Evolutionary conservation across 2,797 vertebrate genomes (phyloP).

Genomic region (Lerista edwardsae): DNA sequence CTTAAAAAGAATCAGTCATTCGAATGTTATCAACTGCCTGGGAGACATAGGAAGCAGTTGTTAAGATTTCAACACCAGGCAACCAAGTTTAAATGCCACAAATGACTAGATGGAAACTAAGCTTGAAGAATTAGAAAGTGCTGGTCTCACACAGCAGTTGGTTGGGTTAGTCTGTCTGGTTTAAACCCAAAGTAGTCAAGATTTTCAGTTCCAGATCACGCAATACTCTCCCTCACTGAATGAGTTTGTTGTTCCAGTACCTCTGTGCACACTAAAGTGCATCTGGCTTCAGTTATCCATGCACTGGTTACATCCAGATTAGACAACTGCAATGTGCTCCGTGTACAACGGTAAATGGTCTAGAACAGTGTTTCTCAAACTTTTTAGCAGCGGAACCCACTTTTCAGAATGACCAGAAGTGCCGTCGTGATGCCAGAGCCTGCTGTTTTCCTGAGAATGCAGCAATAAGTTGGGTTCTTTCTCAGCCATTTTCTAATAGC

Average conservation of each 20-base stretch:
- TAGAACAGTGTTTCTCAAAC: too few species aligned
- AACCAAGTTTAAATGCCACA: slow-evolving; percentile 46
- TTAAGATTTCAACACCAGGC: slow-evolving; percentile 41
- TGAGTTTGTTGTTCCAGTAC: not conserved
- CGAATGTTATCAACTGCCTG: slow-evolving; percentile 59
- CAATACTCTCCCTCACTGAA: not conserved
- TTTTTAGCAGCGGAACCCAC: too few species aligned
- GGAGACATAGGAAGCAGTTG: slow-evolving; percentile 40
- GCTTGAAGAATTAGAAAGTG: not conserved
- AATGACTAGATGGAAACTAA: rapidly evolving
- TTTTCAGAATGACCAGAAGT: too few species aligned
- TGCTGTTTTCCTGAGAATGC: too few species aligned
- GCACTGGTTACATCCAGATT: too few species aligned
- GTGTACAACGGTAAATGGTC: too few species aligned
- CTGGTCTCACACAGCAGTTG: not conserved
- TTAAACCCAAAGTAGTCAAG: not conserved
- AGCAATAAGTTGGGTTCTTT: too few species aligned
- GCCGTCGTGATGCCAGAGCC: too few species aligned
- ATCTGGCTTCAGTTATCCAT: too few species aligned
- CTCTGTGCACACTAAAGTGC: not conserved
- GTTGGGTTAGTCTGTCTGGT: slow-evolving; percentile 17
- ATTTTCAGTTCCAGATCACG: not conserved
- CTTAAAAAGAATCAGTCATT: slow-evolving; percentile 40
- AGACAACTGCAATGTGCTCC: too few species aligned
- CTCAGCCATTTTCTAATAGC: too few species aligned